A percentile compares a stretch with the other conserved stretches of the same genome.
phyloP scores from a whole-genome alignment of 2,113 vertebrate species.

The Triplophysa dalaica region DNA sequence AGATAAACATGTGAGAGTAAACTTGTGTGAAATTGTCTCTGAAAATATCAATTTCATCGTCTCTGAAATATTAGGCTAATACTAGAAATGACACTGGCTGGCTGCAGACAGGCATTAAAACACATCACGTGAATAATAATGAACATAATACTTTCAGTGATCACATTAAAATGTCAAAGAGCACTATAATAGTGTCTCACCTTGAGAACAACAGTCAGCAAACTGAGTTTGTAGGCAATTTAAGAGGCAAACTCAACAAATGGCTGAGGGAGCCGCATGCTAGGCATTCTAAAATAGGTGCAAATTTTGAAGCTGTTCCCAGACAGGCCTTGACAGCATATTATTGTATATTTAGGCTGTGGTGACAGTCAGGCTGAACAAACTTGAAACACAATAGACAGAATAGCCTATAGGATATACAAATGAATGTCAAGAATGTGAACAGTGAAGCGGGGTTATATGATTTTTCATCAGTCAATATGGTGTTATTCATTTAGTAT shows the following conservation, averaged over 20 bases:
- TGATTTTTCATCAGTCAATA: neutral
- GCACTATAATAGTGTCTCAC: neutral
- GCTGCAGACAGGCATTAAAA: neutral
- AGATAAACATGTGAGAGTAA: too few species aligned
- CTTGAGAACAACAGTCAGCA: neutral
- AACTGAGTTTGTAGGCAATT: neutral
- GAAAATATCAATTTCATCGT: neutral
- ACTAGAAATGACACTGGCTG: neutral
- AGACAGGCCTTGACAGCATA: neutral
- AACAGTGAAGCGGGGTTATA: neutral
- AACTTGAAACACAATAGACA: neutral
- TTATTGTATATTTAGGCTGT: slow-evolving; percentile 8
- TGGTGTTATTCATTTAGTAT: too few species aligned
- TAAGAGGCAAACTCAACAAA: slow-evolving; percentile 12
- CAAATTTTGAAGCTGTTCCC: slow-evolving; percentile 7
- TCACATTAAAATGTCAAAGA: neutral
- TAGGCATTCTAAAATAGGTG: neutral
- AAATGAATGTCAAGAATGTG: neutral
- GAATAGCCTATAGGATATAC: neutral
- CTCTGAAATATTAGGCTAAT: too few species aligned
- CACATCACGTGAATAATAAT: slow-evolving; percentile 8
- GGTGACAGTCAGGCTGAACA: slow-evolving; percentile 21
- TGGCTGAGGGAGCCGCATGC: slow-evolving; percentile 5
- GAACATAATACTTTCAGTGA: neutral
- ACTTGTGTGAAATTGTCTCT: too few species aligned